Evolutionary conservation across 2,888 invertebrate species (phyloP).

Genomic region (Hirtodrosophila duncani): DNA sequence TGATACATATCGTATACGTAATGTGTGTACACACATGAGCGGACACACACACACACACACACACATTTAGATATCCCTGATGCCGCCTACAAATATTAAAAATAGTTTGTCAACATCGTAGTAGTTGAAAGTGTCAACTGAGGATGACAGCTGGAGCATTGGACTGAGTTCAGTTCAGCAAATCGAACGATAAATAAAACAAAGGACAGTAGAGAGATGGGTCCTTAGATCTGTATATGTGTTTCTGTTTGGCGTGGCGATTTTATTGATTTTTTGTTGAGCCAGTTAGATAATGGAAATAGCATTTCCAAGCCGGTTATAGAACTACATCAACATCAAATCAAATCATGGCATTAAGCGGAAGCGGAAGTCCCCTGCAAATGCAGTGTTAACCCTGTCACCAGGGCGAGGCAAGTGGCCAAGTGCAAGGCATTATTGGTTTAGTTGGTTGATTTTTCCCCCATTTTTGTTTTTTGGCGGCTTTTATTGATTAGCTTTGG

Average conservation of each 20-base stretch:
- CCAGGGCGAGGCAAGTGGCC: constrained; percentile 31
- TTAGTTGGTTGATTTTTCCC: background rate
- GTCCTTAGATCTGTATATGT: background rate
- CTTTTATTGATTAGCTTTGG: constrained; percentile 46
- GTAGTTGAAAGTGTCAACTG: constrained; percentile 53
- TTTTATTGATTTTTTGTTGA: constrained; percentile 53
- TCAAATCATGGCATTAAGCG: constrained; percentile 27
- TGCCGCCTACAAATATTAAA: constrained; percentile 55
- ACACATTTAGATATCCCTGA: constrained; percentile 8
- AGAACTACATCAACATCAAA: constrained; percentile 21
- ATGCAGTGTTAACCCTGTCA: constrained; percentile 14
- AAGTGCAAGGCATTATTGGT: constrained; percentile 38
- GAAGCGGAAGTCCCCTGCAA: background rate
- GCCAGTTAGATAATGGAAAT: constrained; percentile 45
- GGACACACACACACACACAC: constrained; percentile 3
- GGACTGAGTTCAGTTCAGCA: background rate
- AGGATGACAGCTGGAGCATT: constrained; percentile 18
- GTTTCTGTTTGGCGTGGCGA: constrained; percentile 46
- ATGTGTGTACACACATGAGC: constrained; percentile 23
- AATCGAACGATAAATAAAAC: background rate
- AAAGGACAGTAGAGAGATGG: background rate
- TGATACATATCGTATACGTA: constrained; percentile 41
- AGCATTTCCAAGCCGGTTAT: constrained; percentile 23
- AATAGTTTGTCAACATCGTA: constrained; percentile 57
- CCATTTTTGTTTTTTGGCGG: background rate